phyloP scores from a whole-genome alignment of 2,113 vertebrate species.

The Psophia crepitans region DNA sequence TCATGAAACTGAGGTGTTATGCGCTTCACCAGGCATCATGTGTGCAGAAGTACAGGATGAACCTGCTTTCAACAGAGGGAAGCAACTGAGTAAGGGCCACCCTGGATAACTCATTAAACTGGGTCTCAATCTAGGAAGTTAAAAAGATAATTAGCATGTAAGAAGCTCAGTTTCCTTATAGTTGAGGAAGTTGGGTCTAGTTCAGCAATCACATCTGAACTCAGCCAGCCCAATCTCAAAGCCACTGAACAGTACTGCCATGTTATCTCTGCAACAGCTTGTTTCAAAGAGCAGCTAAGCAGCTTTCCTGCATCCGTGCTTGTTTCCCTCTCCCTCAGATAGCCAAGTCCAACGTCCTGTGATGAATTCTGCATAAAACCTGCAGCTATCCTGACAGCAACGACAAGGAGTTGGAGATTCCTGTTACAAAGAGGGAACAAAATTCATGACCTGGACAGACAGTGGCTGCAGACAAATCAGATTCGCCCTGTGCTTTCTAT shows the following conservation, averaged over 20 bases:
- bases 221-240: slow-evolving; percentile 11
- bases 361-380: neutral
- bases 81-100: slow-evolving; percentile 34
- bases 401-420: neutral
- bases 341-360: neutral
- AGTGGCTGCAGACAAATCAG: neutral
- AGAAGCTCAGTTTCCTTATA: slow-evolving; percentile 18
- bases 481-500: neutral
- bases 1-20: neutral
- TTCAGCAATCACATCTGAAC: neutral
- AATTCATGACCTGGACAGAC: neutral
- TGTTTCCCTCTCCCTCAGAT: neutral
- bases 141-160: slow-evolving; percentile 16
- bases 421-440: neutral
- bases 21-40: neutral
- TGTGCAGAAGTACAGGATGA: slow-evolving; percentile 46
- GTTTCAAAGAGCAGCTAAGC: slow-evolving; percentile 42
- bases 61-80: slow-evolving; percentile 28
- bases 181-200: neutral
- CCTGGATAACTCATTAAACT: slow-evolving; percentile 32
- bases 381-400: neutral
- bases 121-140: slow-evolving; percentile 27
- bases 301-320: neutral
- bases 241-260: neutral
- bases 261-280: slow-evolving; percentile 17